These are phyloP conservation scores for Centropus bengalensis DNA, from an alignment of 2,113 vertebrate species.

Conservation along the genomic window DNA sequence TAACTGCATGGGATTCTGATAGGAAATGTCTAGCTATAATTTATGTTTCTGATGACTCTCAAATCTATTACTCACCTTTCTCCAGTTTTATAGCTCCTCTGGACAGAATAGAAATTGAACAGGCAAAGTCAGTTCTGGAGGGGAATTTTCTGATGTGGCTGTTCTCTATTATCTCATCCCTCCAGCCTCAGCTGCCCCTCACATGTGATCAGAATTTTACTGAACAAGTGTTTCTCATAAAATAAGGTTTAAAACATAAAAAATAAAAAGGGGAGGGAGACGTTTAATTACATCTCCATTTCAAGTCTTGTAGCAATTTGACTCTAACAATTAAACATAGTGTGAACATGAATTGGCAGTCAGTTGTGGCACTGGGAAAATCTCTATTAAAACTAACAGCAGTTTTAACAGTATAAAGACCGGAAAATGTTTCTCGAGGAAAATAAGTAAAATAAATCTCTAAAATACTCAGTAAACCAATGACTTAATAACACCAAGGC, in stretches of 20 bases:
- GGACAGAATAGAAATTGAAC: conserved; percentile 80
- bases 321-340: not conserved
- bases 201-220: conserved; percentile 43
- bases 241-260: conserved; percentile 14
- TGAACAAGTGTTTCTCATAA: conserved; percentile 55
- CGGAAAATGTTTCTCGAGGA: not conserved
- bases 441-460: not conserved
- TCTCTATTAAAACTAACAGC: not conserved
- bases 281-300: not conserved
- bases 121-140: conserved; percentile 66
- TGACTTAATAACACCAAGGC: not conserved
- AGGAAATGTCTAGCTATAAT: conserved; percentile 80
- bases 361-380: not conserved
- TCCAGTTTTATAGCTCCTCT: conserved; percentile 75
- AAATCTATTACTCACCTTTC: conserved; percentile 82
- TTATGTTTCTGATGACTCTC: conserved; percentile 81
- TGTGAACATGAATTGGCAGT: not conserved
- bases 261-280: not conserved
- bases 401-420: not conserved
- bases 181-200: conserved; percentile 63
- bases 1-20: conserved; percentile 76
- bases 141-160: conserved; percentile 59
- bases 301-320: not conserved
- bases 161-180: conserved; percentile 69
- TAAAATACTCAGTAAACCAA: not conserved